A percentile compares a stretch with the other conserved stretches of the same genome.
These are phyloP conservation scores for Timandra comae DNA, from an alignment of 2,888 invertebrate genomes.

Conservation along the genomic window DNA sequence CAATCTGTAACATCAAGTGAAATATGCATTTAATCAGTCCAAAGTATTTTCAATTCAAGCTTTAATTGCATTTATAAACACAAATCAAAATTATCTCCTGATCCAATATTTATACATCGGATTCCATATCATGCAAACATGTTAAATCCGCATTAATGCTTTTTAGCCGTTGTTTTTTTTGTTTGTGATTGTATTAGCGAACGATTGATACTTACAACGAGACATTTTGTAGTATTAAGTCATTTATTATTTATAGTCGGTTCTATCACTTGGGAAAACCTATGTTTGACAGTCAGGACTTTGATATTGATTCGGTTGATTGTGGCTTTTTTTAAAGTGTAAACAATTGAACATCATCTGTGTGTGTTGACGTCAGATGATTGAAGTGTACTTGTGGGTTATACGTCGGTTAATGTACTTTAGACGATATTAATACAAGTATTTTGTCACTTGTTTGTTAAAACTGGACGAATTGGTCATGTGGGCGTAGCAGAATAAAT, in stretches of 20 bases:
- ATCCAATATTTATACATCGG: slow-evolving; percentile 57
- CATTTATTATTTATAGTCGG: slow-evolving; percentile 64
- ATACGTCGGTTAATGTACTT: too few relatives aligned
- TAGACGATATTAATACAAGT: too few relatives aligned
- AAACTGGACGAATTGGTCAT: too few relatives aligned
- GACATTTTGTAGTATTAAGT: slow-evolving; percentile 66
- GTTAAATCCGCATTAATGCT: slow-evolving; percentile 66
- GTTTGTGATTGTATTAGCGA: slow-evolving; percentile 68
- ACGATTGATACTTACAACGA: slow-evolving; percentile 67
- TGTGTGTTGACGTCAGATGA: too few relatives aligned
- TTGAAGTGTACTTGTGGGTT: too few relatives aligned
- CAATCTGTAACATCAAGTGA: too few relatives aligned
- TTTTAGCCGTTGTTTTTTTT: slow-evolving; percentile 54
- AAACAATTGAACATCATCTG: too few relatives aligned
- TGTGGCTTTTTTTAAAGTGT: neutral
- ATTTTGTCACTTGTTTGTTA: too few relatives aligned
- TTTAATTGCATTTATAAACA: slow-evolving; percentile 9
- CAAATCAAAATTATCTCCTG: slow-evolving; percentile 37
- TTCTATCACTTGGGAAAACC: slow-evolving; percentile 53
- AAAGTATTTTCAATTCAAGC: slow-evolving; percentile 11
- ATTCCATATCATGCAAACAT: slow-evolving; percentile 57
- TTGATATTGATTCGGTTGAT: slow-evolving; percentile 21
- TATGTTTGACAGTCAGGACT: slow-evolving; percentile 37
- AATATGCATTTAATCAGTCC: too few relatives aligned
- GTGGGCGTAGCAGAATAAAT: too few relatives aligned